Base-by-base conservation (phyloP, 2,888 invertebrate genomes). In the Diplazon laetatorius region DNA sequence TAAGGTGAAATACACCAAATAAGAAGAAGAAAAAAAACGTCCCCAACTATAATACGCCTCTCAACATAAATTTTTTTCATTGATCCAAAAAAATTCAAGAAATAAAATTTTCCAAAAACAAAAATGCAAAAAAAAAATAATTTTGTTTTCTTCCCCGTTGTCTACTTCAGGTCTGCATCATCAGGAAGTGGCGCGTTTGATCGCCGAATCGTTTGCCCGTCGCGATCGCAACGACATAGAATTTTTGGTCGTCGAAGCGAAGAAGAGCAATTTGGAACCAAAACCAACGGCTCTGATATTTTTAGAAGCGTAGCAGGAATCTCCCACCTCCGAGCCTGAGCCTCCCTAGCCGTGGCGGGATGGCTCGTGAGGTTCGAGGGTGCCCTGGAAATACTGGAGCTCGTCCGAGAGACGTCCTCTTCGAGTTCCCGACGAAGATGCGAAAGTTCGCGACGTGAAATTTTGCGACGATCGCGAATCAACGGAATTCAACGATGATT, bases 201-300 rank as follows among this genome's bases (percentile, higher is more conserved):
- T 98, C 89, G 98, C 98, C 14, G 97, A 97, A 90, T 97, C 97
- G 83, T 98, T 97, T 92, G 97, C 97, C 73, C 95, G 97, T 91
- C 94, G 96, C 89, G 96, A 96, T 89, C 95, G 96, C 89, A 94
- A 94, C 92, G 96, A 97, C 90, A 97, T 98, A 92, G 97, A 97
- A 92, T 97, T 98, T 92, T 94, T 98, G 89, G 98, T 98, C 85
- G 95, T 97, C 83, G 97, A 97, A 93, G 97, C 97, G 85, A 97
- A 97, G 92, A 97, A 97, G 92, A 96, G 96, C 87, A 97, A 97
- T 92, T 93, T 96, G 92, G 97, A 97, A 92, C 97, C 96, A 87
- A 97, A 97, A 93, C 97, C 97, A 85, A 97, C 97, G 88, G 97
- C 97, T 84, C 93, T 97, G 82, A 96, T 97, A 92, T 97, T 97